Percentiles rank a stretch among this genome's conserved stretches.
Conservation (phyloP, 23 tunicate species). For the Phallusia fumigata region DNA sequence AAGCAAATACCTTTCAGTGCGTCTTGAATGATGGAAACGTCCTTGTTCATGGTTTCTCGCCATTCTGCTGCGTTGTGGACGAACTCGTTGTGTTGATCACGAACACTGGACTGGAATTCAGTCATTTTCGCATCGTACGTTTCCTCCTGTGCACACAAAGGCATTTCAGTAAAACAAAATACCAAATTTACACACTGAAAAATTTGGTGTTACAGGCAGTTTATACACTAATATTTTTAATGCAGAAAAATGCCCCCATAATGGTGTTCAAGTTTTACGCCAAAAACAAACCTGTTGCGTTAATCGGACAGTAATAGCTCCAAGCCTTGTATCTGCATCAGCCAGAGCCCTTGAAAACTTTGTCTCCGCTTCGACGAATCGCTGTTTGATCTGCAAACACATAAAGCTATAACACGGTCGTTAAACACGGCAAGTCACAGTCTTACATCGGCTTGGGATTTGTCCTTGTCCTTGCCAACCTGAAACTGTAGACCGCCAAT, state of each 20-base stretch:
- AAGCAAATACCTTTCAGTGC: constrained; percentile 56
- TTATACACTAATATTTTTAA: too few species aligned
- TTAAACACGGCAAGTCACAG: neutral
- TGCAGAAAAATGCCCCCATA: too few species aligned
- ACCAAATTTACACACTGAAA: too few species aligned
- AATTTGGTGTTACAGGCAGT: too few species aligned
- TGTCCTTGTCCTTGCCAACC: constrained; percentile 50
- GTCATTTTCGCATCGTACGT: constrained; percentile 52
- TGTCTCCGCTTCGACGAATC: constrained; percentile 44
- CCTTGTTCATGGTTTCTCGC: constrained; percentile 60
- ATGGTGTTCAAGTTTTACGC: too few species aligned
- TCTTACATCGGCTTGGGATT: constrained; percentile 43
- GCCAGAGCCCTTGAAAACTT: constrained; percentile 43
- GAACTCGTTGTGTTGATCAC: constrained; percentile 56
- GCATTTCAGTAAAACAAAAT: too few species aligned
- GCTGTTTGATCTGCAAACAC: constrained; percentile 42
- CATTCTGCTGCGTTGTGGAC: constrained; percentile 54
- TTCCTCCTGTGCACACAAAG: constrained; percentile 39
- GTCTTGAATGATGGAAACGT: constrained; percentile 48
- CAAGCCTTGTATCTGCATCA: constrained; percentile 61
- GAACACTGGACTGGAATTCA: constrained; percentile 32
- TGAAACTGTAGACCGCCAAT: constrained; percentile 71
- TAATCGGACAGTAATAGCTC: constrained; percentile 53
- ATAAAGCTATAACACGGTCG: neutral
- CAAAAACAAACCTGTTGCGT: constrained; percentile 65